A percentile compares a stretch with the other conserved stretches of the same genome.
phyloP scores from a whole-genome alignment of 2,888 invertebrate species.

The Phymatocera aterrima region DNA sequence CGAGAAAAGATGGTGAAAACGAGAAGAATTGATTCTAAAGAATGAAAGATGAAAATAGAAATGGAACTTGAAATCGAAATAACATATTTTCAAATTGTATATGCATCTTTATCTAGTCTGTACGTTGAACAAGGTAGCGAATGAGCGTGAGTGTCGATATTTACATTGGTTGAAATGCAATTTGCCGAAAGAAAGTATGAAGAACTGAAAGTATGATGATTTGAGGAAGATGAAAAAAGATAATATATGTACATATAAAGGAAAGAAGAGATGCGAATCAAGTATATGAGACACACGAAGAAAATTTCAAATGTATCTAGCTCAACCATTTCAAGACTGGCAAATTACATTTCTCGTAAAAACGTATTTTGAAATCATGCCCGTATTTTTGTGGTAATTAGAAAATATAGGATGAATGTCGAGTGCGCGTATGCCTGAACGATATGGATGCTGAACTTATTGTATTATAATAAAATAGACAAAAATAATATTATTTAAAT shows the following conservation, averaged over 20 bases:
- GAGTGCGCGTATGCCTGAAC: conserved; percentile 52
- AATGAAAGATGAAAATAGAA: neutral
- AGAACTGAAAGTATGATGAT: conserved; percentile 12
- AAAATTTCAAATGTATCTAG: too few relatives aligned
- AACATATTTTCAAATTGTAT: conserved; percentile 62
- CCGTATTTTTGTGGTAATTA: conserved; percentile 68
- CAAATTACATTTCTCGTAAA: conserved; percentile 61
- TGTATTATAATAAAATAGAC: conserved; percentile 72
- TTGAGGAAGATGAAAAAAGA: conserved; percentile 11
- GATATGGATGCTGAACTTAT: conserved; percentile 60
- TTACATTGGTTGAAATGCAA: conserved; percentile 53
- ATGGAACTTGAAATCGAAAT: neutral
- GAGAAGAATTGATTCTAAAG: conserved; percentile 44
- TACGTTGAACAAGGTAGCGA: conserved; percentile 56
- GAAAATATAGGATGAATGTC: conserved; percentile 57
- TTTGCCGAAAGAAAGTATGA: conserved; percentile 55
- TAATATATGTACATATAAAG: too few relatives aligned
- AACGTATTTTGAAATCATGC: conserved; percentile 55
- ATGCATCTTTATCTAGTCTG: conserved; percentile 70
- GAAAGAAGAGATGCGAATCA: neutral
- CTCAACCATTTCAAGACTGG: conserved; percentile 61
- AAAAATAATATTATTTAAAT: conserved; percentile 71
- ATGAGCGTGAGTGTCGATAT: conserved; percentile 48
- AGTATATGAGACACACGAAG: conserved; percentile 51
- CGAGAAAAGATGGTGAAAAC: conserved; percentile 43